Evolutionary conservation across 2,888 invertebrate genomes (phyloP).

Genomic region (Agrenia bidenticulata): DNA sequence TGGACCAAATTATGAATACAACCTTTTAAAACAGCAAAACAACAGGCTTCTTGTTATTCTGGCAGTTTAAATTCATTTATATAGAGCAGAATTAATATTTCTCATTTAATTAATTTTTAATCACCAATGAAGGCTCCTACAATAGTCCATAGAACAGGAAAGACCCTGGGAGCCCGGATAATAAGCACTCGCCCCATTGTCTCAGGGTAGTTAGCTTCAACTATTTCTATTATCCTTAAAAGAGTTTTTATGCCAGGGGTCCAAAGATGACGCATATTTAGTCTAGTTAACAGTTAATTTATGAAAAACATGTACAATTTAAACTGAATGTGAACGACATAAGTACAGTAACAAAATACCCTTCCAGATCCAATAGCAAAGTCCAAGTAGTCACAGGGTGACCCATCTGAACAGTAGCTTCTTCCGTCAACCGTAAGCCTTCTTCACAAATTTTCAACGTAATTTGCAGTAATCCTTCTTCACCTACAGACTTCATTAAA

Average conservation of each 20-base stretch:
- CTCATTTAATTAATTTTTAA: neutral
- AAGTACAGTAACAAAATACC: conserved; percentile 55
- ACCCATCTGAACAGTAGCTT: conserved; percentile 74
- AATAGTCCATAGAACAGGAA: conserved; percentile 93
- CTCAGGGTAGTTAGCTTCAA: conserved; percentile 92
- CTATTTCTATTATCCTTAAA: conserved; percentile 73
- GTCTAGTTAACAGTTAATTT: conserved; percentile 45
- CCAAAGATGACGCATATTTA: conserved; percentile 95
- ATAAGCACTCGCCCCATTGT: conserved; percentile 89
- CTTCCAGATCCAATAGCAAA: conserved; percentile 86
- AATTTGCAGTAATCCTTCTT: conserved; percentile 74
- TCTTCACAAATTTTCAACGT: conserved; percentile 87
- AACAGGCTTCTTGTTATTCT: no score
- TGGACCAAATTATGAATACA: no score
- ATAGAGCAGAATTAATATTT: neutral
- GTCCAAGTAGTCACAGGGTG: conserved; percentile 87
- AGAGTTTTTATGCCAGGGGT: conserved; percentile 78
- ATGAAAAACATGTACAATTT: neutral
- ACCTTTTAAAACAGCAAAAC: no score
- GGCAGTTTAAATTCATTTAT: no score
- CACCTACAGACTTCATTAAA: conserved; percentile 83
- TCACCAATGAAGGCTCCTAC: conserved; percentile 88
- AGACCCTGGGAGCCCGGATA: conserved; percentile 87
- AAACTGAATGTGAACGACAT: neutral
- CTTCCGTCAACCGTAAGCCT: conserved; percentile 80